Percentiles rank a stretch among this genome's conserved stretches.
Evolutionary conservation across 2,888 invertebrate species (phyloP).

Genomic region (Crepidodera aurea): DNA sequence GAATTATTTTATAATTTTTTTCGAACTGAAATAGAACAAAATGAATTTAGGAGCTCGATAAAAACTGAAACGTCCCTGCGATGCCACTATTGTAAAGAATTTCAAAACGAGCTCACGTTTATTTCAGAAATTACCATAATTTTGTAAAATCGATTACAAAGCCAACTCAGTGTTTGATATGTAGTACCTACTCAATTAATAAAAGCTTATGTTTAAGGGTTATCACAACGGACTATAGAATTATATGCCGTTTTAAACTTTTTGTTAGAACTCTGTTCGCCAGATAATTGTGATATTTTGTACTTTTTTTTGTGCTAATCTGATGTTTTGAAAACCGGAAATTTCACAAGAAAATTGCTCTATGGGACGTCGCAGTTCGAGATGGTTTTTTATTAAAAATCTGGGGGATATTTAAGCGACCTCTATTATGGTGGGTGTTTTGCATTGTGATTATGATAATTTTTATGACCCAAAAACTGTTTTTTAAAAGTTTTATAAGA

Average conservation of each 20-base stretch:
- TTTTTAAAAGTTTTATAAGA: neutral
- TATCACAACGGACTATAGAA: slow-evolving; percentile 51
- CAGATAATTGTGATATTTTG: slow-evolving; percentile 51
- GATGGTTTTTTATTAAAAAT: slow-evolving; percentile 6
- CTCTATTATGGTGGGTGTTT: slow-evolving; percentile 22
- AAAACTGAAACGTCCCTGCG: slow-evolving; percentile 23
- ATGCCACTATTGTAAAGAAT: slow-evolving; percentile 39
- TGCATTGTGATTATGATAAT: slow-evolving; percentile 29
- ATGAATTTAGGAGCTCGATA: too few relatives aligned
- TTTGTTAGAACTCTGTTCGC: slow-evolving; percentile 48
- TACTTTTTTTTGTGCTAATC: slow-evolving; percentile 46
- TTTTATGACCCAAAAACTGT: neutral
- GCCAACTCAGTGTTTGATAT: slow-evolving; percentile 57
- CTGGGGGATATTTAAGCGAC: slow-evolving; percentile 13
- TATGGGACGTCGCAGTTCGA: slow-evolving; percentile 15
- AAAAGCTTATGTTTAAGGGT: slow-evolving; percentile 55
- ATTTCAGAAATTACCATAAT: slow-evolving; percentile 61
- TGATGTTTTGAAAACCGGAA: slow-evolving; percentile 44
- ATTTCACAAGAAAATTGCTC: slow-evolving; percentile 38
- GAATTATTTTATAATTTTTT: too few relatives aligned
- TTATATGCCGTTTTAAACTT: slow-evolving; percentile 52
- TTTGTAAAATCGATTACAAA: slow-evolving; percentile 60
- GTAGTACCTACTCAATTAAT: slow-evolving; percentile 58
- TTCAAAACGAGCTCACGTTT: slow-evolving; percentile 57
- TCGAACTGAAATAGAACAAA: too few relatives aligned